Evolutionary conservation across 2,113 vertebrate genomes (phyloP).

Genomic region (Rhegmatorhina hoffmannsi): DNA sequence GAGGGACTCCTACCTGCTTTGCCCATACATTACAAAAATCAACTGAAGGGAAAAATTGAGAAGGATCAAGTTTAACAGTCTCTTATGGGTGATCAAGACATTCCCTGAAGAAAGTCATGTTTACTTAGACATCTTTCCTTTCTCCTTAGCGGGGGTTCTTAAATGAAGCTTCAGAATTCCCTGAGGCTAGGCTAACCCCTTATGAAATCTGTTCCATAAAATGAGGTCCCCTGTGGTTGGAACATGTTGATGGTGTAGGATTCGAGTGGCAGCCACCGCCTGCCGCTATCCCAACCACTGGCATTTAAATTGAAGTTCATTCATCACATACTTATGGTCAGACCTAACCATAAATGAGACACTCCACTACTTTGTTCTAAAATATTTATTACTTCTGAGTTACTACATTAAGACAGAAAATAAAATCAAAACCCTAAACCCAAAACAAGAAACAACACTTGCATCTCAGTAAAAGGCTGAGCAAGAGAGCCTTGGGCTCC

Average conservation of each 20-base stretch:
- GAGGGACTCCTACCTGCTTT: not conserved
- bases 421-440: not conserved
- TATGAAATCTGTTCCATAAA: conserved; percentile 33
- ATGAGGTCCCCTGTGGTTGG: conserved; percentile 27
- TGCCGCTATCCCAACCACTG: conserved; percentile 44
- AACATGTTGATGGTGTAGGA: conserved; percentile 2
- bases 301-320: conserved; percentile 66
- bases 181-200: not conserved
- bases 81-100: not conserved
- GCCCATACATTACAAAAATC: not conserved
- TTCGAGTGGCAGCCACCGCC: not conserved
- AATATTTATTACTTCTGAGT: conserved; percentile 60
- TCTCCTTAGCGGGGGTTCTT: not conserved
- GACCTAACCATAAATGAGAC: conserved; percentile 59
- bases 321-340: conserved; percentile 57
- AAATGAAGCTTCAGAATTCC: not conserved
- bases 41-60: not conserved
- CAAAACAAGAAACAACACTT: not conserved
- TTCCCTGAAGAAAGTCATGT: not conserved
- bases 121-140: not conserved
- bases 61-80: not conserved
- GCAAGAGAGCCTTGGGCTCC: not conserved
- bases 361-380: conserved; percentile 29
- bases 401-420: not conserved
- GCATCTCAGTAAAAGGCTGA: not conserved